Conservation (phyloP, 2,797 vertebrate genomes). For the Psittacula derbiana region DNA sequence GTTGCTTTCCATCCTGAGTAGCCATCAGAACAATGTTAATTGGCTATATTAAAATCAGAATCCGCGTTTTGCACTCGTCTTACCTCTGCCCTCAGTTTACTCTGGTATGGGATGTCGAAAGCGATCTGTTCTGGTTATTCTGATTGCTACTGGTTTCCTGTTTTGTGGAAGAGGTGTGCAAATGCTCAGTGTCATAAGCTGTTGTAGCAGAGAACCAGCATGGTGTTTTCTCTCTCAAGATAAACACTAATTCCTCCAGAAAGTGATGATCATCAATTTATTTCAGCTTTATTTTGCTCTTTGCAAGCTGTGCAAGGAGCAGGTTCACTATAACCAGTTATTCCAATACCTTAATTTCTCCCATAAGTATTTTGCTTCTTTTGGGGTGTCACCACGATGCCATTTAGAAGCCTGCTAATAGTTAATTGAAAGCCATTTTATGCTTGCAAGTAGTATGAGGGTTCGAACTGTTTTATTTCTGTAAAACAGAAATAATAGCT, state of each 20-base stretch:
- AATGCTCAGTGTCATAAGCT: neutral
- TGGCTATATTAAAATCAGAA: neutral
- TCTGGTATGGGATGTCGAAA: neutral
- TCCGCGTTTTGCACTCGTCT: neutral
- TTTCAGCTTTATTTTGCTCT: slow-evolving; percentile 39
- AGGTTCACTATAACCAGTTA: neutral
- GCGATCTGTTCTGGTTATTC: neutral
- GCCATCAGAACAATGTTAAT: neutral
- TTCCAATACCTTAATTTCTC: slow-evolving; percentile 29
- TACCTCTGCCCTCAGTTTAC: neutral
- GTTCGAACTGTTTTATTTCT: slow-evolving; percentile 23
- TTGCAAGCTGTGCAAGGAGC: neutral
- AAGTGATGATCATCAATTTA: neutral
- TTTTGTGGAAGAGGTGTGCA: neutral
- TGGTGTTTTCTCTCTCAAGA: neutral
- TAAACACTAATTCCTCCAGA: neutral
- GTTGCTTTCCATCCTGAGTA: neutral
- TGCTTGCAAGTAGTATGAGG: neutral
- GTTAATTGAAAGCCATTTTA: slow-evolving; percentile 36
- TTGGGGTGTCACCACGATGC: slow-evolving; percentile 1
- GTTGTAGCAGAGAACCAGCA: neutral
- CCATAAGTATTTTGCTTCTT: slow-evolving; percentile 11
- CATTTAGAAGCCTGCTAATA: slow-evolving; percentile 17
- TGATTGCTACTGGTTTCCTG: neutral
- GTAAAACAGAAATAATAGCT: slow-evolving; percentile 17